Percentiles rank a stretch among this genome's conserved stretches.
Conservation (phyloP, 2,888 invertebrate species). For the Pandemis corylana region DNA sequence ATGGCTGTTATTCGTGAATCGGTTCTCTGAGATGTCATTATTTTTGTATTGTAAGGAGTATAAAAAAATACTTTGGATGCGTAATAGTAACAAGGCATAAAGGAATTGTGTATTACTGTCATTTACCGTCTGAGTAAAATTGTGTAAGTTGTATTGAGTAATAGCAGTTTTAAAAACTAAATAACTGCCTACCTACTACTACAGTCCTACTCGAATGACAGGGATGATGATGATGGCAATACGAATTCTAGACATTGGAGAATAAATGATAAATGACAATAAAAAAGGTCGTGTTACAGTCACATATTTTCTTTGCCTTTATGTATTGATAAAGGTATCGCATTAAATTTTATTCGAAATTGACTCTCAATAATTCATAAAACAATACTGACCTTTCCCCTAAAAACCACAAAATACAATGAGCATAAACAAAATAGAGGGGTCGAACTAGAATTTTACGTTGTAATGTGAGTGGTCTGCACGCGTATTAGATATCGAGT, state of each 20-base stretch:
- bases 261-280: too few species aligned
- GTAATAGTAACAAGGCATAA: background rate
- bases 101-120: background rate
- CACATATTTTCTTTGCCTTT: background rate
- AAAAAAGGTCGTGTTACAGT: background rate
- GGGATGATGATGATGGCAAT: too few species aligned
- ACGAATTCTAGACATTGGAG: too few species aligned
- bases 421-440: conserved; percentile 58
- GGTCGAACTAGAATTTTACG: conserved; percentile 60
- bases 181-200: too few species aligned
- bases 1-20: conserved; percentile 11
- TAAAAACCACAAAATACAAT: conserved; percentile 53
- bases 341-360: conserved; percentile 45
- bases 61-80: background rate
- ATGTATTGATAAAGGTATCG: conserved; percentile 19
- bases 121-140: background rate
- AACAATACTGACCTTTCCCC: conserved; percentile 50
- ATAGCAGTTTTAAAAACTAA: too few species aligned
- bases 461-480: conserved; percentile 66
- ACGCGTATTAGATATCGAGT: conserved; percentile 28
- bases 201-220: too few species aligned
- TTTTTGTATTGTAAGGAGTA: background rate
- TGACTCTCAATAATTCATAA: conserved; percentile 55
- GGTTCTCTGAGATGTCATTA: background rate
- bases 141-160: too few species aligned